Evolutionary conservation across 2,888 invertebrate species (phyloP).

Genomic region (Parnassius glacialis): DNA sequence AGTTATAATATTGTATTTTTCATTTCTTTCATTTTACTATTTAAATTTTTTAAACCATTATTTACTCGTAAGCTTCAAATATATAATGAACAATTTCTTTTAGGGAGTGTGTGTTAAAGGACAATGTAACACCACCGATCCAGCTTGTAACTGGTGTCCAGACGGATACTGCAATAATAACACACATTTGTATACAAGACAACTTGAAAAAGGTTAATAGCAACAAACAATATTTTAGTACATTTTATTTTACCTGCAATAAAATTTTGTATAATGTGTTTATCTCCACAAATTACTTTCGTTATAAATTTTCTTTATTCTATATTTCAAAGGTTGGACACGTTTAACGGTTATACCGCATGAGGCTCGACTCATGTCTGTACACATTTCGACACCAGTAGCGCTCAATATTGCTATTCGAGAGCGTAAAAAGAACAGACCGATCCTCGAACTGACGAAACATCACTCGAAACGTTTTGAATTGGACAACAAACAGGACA

Average conservation of each 20-base stretch:
- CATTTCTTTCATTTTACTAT: neutral
- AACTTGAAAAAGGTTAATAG: constrained; percentile 57
- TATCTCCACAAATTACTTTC: too few species aligned
- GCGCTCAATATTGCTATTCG: constrained; percentile 60
- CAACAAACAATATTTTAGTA: neutral
- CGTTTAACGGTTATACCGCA: constrained; percentile 66
- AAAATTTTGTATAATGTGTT: too few species aligned
- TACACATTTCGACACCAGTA: constrained; percentile 61
- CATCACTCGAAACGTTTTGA: constrained; percentile 55
- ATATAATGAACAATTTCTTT: neutral
- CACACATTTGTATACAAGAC: constrained; percentile 58
- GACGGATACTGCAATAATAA: constrained; percentile 74
- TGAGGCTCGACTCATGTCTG: constrained; percentile 62
- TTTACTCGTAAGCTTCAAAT: too few species aligned
- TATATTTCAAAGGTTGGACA: constrained; percentile 54
- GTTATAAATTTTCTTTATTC: too few species aligned
- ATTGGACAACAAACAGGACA: constrained; percentile 53
- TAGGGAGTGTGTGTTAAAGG: constrained; percentile 76
- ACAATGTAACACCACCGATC: constrained; percentile 65
- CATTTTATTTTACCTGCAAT: too few species aligned
- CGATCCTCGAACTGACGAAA: constrained; percentile 60
- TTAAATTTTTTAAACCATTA: neutral
- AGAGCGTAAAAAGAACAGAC: constrained; percentile 61
- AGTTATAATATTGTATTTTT: too few species aligned
- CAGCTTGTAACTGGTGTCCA: constrained; percentile 70